These are phyloP conservation scores for Riptortus pedestris DNA, from an alignment of 1,140 invertebrate genomes.

Conservation along the genomic window DNA sequence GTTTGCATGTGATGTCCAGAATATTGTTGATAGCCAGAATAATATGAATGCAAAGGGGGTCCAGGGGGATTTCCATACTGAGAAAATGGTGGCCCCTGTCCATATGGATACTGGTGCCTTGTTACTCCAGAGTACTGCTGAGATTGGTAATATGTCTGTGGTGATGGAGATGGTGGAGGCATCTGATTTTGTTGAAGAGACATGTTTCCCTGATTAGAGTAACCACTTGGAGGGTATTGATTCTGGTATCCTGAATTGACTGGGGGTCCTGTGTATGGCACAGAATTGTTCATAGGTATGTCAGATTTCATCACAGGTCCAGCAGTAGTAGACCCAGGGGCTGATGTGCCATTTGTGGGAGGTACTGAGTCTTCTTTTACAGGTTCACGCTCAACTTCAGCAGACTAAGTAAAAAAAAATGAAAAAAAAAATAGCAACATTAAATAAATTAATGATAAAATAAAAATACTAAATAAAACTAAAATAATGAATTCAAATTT, in stretches of 20 bases:
- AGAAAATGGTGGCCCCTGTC: conserved; percentile 40
- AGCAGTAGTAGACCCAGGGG: conserved; percentile 22
- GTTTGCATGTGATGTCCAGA: conserved; percentile 40
- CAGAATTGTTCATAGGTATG: conserved; percentile 27
- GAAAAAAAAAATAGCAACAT: background rate
- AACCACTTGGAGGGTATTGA: conserved; percentile 3
- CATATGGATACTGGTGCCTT: conserved; percentile 44
- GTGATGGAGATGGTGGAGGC: conserved; percentile 33
- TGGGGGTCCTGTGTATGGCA: conserved; percentile 30
- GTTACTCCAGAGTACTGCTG: conserved; percentile 36
- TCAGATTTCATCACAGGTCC: conserved; percentile 25
- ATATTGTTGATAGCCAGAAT: conserved; percentile 50
- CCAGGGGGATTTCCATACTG: conserved; percentile 35
- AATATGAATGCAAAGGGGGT: conserved; percentile 38
- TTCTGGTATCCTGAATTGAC: background rate
- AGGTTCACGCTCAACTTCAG: background rate
- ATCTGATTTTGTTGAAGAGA: conserved; percentile 18
- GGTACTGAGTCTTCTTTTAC: background rate
- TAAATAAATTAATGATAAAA: background rate
- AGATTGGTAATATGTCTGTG: conserved; percentile 31
- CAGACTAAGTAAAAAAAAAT: background rate
- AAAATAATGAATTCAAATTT: background rate
- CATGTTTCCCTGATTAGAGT: background rate
- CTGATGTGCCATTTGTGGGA: background rate
- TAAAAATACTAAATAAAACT: background rate